Conservation (phyloP, 53 echinoderm and acorn worm genomes). For the Luidia sarsii region DNA sequence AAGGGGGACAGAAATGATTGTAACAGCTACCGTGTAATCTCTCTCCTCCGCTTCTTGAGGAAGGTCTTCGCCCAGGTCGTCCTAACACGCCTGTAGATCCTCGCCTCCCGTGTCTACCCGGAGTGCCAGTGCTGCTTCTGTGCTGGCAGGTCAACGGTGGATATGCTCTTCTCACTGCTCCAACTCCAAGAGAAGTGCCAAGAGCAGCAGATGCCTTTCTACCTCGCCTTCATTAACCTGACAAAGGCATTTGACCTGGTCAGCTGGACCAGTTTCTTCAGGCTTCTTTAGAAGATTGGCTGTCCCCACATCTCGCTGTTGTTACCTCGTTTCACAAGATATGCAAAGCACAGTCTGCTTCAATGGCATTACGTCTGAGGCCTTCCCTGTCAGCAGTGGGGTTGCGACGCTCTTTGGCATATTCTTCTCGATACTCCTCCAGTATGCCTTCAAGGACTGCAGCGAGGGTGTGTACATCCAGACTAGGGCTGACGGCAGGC, state of each 20-base stretch:
- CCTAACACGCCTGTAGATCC: not conserved
- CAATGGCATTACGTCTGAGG: no score
- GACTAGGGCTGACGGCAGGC: slow-evolving; percentile 15
- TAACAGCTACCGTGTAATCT: not conserved
- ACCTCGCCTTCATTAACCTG: no score
- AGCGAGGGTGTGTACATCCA: not conserved
- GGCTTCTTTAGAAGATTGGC: no score
- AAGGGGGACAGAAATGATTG: not conserved
- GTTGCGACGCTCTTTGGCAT: not conserved
- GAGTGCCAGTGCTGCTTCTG: slow-evolving; percentile 3
- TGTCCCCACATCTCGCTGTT: no score
- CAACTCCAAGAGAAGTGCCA: slow-evolving; percentile 4
- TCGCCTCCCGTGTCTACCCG: not conserved
- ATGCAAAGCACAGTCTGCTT: not conserved
- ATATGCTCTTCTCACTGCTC: not conserved
- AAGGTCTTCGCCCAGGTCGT: not conserved
- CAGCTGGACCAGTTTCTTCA: not conserved
- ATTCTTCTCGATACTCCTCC: not conserved
- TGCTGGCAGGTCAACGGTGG: not conserved
- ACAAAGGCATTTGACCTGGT: not conserved
- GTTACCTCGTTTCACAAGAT: no score
- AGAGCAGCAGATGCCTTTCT: not conserved
- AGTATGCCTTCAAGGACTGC: not conserved
- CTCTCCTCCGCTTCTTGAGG: not conserved
- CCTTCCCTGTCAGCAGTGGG: not conserved